Evolutionary conservation across 2,888 invertebrate species (phyloP).

Genomic region (Campoplex nolae): DNA sequence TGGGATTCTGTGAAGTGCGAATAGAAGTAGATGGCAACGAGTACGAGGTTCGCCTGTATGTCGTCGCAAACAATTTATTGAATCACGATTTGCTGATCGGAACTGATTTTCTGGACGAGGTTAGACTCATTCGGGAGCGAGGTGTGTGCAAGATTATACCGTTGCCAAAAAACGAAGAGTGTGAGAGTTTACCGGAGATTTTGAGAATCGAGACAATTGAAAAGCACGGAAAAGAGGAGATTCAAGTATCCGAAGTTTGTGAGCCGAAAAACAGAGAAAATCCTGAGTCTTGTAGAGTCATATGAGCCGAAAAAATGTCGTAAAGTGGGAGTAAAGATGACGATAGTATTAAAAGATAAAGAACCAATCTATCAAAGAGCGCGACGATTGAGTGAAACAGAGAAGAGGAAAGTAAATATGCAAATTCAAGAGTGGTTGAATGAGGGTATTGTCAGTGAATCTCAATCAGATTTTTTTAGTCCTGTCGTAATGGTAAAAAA

Average conservation of each 20-base stretch:
- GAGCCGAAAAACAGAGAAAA: slow-evolving; percentile 25
- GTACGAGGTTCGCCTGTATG: slow-evolving; percentile 9
- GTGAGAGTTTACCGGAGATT: slow-evolving; percentile 29
- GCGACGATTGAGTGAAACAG: slow-evolving; percentile 64
- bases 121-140: slow-evolving; percentile 44
- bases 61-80: slow-evolving; percentile 5
- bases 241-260: slow-evolving; percentile 38
- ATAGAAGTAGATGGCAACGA: slow-evolving; percentile 40
- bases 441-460: slow-evolving; percentile 69
- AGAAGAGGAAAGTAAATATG: slow-evolving; percentile 72
- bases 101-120: slow-evolving; percentile 14
- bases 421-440: slow-evolving; percentile 72
- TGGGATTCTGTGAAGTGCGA: slow-evolving; percentile 41
- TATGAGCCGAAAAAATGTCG: slow-evolving; percentile 44
- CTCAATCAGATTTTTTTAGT: slow-evolving; percentile 70
- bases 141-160: slow-evolving; percentile 54
- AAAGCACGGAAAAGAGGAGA: slow-evolving; percentile 16
- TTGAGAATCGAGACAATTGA: slow-evolving; percentile 26
- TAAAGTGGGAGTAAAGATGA: slow-evolving; percentile 69
- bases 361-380: slow-evolving; percentile 68
- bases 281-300: slow-evolving; percentile 19
- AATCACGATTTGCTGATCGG: slow-evolving; percentile 10
- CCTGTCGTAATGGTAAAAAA: slow-evolving; percentile 71
- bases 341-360: slow-evolving; percentile 74
- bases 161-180: background rate